Conservation (phyloP, 2,797 vertebrate species). For the Tolypeutes matacus region DNA sequence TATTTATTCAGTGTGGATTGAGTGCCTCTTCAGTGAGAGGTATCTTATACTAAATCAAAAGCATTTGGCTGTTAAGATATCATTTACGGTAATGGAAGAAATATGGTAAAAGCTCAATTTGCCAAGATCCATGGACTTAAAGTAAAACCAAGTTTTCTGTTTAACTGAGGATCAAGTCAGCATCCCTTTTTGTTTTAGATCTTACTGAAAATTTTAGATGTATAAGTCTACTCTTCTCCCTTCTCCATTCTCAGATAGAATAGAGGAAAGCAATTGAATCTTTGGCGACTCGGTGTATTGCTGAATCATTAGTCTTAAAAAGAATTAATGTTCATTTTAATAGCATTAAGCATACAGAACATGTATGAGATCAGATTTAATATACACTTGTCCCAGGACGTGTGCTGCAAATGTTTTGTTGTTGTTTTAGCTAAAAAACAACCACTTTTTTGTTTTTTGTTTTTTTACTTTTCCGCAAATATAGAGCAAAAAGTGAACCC, state of each 20-base stretch:
- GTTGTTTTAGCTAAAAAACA: constrained; percentile 13
- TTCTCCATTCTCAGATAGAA: not conserved
- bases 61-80: not conserved
- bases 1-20: not conserved
- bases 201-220: constrained; percentile 31
- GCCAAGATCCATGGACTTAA: not conserved
- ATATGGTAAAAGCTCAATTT: not conserved
- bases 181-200: not conserved
- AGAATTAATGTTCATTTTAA: constrained; percentile 5
- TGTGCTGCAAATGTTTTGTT: not conserved
- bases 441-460: not conserved
- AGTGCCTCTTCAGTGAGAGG: constrained; percentile 13
- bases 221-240: not conserved
- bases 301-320: not conserved
- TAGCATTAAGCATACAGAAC: not conserved
- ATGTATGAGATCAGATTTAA: not conserved
- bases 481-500: constrained; percentile 34
- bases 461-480: not conserved
- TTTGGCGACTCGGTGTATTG: not conserved
- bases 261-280: not conserved
- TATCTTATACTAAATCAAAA: constrained; percentile 16
- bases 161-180: not conserved
- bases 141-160: constrained; percentile 47
- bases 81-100: constrained; percentile 31
- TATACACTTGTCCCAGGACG: not conserved